phyloP scores from a whole-genome alignment of 2,113 vertebrate genomes.

The Perca fluviatilis region DNA sequence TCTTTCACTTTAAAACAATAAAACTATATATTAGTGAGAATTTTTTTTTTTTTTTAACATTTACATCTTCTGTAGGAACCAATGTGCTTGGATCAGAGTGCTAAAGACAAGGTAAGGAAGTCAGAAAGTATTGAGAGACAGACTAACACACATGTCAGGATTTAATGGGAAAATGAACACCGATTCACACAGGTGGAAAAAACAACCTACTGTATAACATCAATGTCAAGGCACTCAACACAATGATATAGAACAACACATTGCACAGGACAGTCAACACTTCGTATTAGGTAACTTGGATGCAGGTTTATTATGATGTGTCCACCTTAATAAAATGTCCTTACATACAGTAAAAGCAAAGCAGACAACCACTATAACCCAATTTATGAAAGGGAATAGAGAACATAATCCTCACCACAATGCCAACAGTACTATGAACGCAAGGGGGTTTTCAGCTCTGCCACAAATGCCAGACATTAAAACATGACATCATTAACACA shows the following conservation, averaged over 20 bases:
- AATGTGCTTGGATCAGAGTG: background rate
- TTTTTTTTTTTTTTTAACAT: background rate
- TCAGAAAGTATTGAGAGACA: no score
- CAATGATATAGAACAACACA: background rate
- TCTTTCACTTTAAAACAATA: no score
- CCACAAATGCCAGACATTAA: background rate
- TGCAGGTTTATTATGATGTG: background rate
- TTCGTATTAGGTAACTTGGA: background rate
- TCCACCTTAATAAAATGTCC: background rate
- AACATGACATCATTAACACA: background rate
- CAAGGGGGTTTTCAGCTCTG: conserved; percentile 17
- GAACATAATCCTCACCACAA: background rate
- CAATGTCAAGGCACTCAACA: background rate
- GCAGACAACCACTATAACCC: background rate
- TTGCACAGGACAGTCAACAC: no score
- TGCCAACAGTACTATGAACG: background rate
- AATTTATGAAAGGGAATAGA: background rate
- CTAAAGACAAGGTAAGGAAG: background rate
- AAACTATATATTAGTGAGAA: background rate
- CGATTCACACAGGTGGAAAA: background rate
- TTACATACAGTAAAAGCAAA: background rate
- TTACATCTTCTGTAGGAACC: no score
- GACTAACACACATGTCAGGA: background rate
- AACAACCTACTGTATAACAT: background rate
- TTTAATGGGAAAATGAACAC: background rate